Conservation (phyloP, 2,888 invertebrate species). For the Trachelus iudaicus region DNA sequence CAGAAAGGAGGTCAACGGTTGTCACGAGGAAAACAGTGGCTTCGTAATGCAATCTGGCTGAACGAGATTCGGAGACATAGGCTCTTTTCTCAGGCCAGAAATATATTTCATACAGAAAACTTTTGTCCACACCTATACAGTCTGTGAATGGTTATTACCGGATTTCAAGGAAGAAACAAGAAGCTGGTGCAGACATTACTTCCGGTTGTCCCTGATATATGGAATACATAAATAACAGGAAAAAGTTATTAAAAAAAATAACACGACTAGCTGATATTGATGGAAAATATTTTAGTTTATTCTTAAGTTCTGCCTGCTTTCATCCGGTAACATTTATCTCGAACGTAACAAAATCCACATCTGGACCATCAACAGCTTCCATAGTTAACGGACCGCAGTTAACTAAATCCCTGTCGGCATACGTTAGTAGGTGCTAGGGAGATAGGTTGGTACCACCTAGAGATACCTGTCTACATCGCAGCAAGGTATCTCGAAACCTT, state of each 20-base stretch:
- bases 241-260: not conserved
- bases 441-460: not conserved
- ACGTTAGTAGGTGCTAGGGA: not conserved
- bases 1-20: slow-evolving; percentile 1
- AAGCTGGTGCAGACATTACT: not conserved
- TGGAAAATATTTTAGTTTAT: not conserved
- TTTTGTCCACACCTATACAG: not conserved
- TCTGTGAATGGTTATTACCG: not conserved
- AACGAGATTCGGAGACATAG: not conserved
- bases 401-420: not conserved
- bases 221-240: not conserved
- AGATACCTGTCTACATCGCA: not conserved
- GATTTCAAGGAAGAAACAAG: not conserved
- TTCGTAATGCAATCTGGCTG: not conserved
- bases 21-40: not conserved
- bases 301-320: not conserved
- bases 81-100: not conserved
- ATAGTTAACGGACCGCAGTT: not conserved
- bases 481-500: not conserved
- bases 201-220: not conserved
- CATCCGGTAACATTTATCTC: not conserved
- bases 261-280: not conserved
- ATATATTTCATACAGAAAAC: not conserved
- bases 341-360: not conserved
- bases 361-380: not conserved